phyloP scores from a whole-genome alignment of 2,888 invertebrate genomes.

The Scotopteryx bipunctaria region DNA sequence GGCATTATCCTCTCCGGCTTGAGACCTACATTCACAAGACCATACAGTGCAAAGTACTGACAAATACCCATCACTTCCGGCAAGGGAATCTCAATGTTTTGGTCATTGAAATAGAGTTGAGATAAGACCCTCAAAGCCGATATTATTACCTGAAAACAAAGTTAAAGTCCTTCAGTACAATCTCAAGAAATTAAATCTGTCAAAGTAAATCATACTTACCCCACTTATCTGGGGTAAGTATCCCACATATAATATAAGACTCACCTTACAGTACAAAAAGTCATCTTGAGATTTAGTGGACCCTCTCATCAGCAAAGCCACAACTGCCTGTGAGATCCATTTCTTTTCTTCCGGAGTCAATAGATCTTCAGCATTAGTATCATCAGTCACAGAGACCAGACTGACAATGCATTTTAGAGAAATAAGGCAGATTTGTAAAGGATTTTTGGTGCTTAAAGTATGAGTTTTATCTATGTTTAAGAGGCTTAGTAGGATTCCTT shows the following conservation, averaged over 20 bases:
- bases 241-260: slow-evolving; percentile 9
- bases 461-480: slow-evolving; percentile 51
- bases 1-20: slow-evolving; percentile 83
- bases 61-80: slow-evolving; percentile 84
- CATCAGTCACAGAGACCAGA: slow-evolving; percentile 55
- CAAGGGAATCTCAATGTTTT: slow-evolving; percentile 52
- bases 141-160: slow-evolving; percentile 73
- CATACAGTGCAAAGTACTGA: slow-evolving; percentile 81
- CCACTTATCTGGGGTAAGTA: background rate
- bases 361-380: slow-evolving; percentile 40
- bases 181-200: no score
- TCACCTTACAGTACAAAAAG: slow-evolving; percentile 78
- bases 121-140: slow-evolving; percentile 69
- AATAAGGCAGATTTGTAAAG: slow-evolving; percentile 60
- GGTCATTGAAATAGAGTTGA: slow-evolving; percentile 69
- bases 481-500: slow-evolving; percentile 62
- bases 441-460: slow-evolving; percentile 46
- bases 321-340: slow-evolving; percentile 62
- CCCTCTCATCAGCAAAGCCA: slow-evolving; percentile 66
- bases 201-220: no score
- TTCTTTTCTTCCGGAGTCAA: slow-evolving; percentile 56
- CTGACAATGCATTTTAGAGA: slow-evolving; percentile 64
- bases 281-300: slow-evolving; percentile 65
- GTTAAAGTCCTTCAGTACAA: no score
- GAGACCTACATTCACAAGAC: slow-evolving; percentile 61